Percentiles rank a stretch among this genome's conserved stretches.
Evolutionary conservation across 53 echinoderm and acorn worm genomes (phyloP).

Genomic region (Luidia sarsii): DNA sequence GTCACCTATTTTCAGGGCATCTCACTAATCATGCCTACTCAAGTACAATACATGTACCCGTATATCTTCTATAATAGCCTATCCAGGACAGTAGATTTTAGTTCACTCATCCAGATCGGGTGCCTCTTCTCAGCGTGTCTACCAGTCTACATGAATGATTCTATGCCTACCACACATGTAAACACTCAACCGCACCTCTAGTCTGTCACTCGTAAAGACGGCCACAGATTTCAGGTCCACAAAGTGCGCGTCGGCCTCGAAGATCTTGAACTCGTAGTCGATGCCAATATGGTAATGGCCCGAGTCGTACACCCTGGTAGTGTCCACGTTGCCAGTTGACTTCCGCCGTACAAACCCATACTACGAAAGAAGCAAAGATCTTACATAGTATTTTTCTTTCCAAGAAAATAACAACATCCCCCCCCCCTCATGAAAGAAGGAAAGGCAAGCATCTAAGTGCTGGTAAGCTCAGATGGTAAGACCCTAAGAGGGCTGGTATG

Average conservation of each 20-base stretch:
- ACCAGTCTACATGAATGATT: no score
- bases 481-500: no score
- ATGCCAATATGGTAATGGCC: conserved; percentile 65
- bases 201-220: conserved; percentile 65
- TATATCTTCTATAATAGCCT: no score
- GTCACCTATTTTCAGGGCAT: no score
- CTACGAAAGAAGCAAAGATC: conserved; percentile 39
- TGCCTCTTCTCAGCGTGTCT: no score
- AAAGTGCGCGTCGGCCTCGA: conserved; percentile 65
- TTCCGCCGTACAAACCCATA: conserved; percentile 63
- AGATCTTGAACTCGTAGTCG: conserved; percentile 61
- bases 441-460: no score
- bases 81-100: no score
- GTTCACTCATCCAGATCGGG: no score
- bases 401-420: not conserved
- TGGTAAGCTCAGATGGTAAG: not conserved
- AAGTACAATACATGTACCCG: no score
- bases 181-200: conserved; percentile 44
- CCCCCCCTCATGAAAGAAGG: not conserved
- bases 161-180: no score
- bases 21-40: no score
- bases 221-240: conserved; percentile 29
- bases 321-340: conserved; percentile 62
- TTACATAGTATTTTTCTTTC: no score
- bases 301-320: conserved; percentile 31